These are phyloP conservation scores for Tympanoctomys barrerae DNA, from an alignment of 2,797 vertebrate genomes.

Conservation along the genomic window DNA sequence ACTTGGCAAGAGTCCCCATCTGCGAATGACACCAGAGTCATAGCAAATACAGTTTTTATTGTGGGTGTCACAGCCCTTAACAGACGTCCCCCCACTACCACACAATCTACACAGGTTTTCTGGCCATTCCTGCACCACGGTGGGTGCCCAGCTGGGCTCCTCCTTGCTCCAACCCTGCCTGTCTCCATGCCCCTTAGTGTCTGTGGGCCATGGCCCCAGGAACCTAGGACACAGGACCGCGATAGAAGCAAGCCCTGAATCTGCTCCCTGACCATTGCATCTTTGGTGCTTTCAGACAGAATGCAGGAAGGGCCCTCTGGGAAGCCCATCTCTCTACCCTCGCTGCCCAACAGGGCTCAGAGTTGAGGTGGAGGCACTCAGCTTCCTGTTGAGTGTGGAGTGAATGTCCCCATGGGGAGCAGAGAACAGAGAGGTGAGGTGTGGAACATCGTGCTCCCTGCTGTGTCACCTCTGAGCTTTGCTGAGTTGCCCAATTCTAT, in stretches of 20 bases:
- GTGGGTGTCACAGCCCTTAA: not conserved
- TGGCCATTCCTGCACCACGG: not conserved
- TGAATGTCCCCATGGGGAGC: not conserved
- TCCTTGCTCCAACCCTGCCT: not conserved
- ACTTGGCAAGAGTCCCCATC: accelerated
- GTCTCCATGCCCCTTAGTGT: accelerated
- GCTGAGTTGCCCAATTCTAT: accelerated
- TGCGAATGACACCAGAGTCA: not conserved
- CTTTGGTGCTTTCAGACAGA: not conserved
- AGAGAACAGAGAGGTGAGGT: not conserved
- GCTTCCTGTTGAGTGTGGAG: not conserved
- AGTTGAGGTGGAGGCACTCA: too few species aligned
- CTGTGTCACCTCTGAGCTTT: accelerated
- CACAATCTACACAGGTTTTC: not conserved
- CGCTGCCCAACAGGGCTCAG: accelerated
- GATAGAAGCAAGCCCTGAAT: accelerated
- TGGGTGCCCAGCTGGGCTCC: accelerated
- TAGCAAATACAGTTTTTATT: too few species aligned
- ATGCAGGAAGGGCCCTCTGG: too few species aligned
- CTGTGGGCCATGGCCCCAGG: not conserved
- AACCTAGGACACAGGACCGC: accelerated
- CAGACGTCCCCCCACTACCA: not conserved
- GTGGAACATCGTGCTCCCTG: not conserved
- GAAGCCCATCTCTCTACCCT: not conserved
- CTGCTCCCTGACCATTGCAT: too few species aligned